Evolutionary conservation across 2,797 vertebrate species (phyloP).

Genomic region (Sparidentex hasta): DNA sequence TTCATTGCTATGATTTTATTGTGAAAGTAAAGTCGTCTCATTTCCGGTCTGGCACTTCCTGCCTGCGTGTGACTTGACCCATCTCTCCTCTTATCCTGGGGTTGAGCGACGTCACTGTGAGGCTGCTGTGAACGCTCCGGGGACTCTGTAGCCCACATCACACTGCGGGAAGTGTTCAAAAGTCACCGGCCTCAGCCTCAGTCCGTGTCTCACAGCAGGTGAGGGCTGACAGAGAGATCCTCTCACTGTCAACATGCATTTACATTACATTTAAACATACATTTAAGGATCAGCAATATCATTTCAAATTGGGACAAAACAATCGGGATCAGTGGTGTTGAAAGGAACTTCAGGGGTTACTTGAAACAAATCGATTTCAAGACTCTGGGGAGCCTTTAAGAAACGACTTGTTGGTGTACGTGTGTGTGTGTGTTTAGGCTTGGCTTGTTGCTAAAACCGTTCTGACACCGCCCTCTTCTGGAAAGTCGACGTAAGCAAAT

Average conservation of each 20-base stretch:
- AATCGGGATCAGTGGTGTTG: not conserved
- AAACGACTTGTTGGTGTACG: constrained; percentile 15
- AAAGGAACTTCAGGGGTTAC: not conserved
- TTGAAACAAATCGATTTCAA: not conserved
- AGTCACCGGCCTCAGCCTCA: constrained; percentile 5
- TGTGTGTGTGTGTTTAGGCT: not conserved
- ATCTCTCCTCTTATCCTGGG: constrained; percentile 22
- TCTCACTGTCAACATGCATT: too few species aligned
- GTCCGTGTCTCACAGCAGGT: not conserved
- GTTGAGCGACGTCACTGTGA: constrained; percentile 69
- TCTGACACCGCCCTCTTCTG: constrained; percentile 83
- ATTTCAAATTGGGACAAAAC: not conserved
- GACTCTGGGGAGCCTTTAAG: not conserved
- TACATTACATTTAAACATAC: rapidly evolving
- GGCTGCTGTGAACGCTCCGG: constrained; percentile 36
- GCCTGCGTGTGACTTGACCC: constrained; percentile 11
- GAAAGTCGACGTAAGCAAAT: constrained; percentile 70
- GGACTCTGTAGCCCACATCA: constrained; percentile 27
- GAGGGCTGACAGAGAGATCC: not conserved
- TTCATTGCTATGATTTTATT: constrained; percentile 19
- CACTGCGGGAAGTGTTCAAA: not conserved
- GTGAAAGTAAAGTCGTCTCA: not conserved
- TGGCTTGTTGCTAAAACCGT: constrained; percentile 65
- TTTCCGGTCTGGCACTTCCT: constrained; percentile 18
- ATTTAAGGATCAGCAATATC: not conserved